Conservation (phyloP, 2,888 invertebrate genomes). For the Phaonia tiefii region DNA sequence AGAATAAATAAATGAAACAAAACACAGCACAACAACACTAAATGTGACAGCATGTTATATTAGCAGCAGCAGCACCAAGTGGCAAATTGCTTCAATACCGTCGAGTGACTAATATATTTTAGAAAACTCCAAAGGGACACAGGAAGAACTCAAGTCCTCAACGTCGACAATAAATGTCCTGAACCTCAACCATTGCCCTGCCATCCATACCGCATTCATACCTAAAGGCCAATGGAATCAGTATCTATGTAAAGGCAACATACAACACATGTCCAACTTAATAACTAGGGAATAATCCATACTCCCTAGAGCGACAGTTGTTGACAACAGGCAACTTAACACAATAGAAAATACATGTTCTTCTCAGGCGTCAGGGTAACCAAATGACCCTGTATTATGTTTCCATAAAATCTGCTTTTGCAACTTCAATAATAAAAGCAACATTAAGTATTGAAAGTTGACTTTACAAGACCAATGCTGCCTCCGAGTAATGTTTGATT, state of each 20-base stretch:
- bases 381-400: too few species aligned
- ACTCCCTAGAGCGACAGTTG: too few species aligned
- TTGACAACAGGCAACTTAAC: too few species aligned
- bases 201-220: neutral
- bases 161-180: slow-evolving; percentile 4
- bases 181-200: neutral
- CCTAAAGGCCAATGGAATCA: too few species aligned
- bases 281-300: neutral
- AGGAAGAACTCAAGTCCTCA: neutral
- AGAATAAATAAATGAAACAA: slow-evolving; percentile 30
- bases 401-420: too few species aligned
- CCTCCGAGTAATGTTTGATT: too few species aligned
- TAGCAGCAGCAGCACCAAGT: slow-evolving; percentile 17
- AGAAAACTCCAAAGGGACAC: neutral
- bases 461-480: too few species aligned
- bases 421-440: too few species aligned
- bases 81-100: slow-evolving; percentile 47
- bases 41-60: neutral
- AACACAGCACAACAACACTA: slow-evolving; percentile 27
- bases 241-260: neutral
- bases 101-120: slow-evolving; percentile 50
- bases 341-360: too few species aligned
- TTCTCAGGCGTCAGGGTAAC: too few species aligned
- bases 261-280: neutral
- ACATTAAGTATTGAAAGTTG: too few species aligned